Conservation (phyloP, 2,113 vertebrate genomes). For the Lagopus leucura region DNA sequence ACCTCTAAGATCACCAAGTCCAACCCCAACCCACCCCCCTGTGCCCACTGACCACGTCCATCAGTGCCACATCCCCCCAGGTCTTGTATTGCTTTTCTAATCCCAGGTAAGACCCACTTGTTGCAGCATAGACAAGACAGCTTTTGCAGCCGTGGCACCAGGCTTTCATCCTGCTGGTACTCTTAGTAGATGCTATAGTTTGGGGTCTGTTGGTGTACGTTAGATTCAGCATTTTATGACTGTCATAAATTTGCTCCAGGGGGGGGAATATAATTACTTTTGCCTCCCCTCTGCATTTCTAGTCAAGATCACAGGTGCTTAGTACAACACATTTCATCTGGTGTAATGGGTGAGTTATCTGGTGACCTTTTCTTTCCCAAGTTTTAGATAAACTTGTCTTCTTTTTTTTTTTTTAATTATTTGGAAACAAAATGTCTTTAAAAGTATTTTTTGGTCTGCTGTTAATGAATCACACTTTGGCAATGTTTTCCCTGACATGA, state of each 20-base stretch:
- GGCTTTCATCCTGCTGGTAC: not conserved
- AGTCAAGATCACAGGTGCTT: not conserved
- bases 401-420: not conserved
- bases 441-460: not conserved
- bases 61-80: too few species aligned
- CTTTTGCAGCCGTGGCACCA: fast-evolving
- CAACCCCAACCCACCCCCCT: too few species aligned
- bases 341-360: not conserved
- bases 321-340: not conserved
- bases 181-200: not conserved
- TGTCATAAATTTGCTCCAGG: not conserved
- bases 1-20: too few species aligned
- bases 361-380: not conserved
- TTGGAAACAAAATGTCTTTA: not conserved
- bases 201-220: not conserved
- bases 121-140: not conserved
- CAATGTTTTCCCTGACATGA: not conserved
- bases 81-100: not conserved
- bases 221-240: not conserved
- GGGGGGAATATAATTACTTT: fast-evolving
- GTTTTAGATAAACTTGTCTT: not conserved
- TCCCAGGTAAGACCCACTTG: not conserved
- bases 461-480: conserved; percentile 8
- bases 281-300: not conserved
- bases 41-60: too few species aligned